Conservation (phyloP, 2,797 vertebrate genomes). For the Graptemys geographica region DNA sequence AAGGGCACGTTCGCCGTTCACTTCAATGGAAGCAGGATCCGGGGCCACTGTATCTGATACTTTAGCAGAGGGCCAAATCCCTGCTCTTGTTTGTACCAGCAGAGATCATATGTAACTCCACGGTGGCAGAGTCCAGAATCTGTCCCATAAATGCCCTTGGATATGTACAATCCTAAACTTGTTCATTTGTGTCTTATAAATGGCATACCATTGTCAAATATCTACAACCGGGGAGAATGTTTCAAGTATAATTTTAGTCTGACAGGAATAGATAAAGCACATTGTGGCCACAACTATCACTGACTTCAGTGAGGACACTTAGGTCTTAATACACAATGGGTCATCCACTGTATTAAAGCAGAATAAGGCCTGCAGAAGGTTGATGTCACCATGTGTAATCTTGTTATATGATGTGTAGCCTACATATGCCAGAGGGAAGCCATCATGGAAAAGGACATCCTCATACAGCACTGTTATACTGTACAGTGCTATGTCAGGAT, state of each 20-base stretch:
- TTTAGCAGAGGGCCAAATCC: conserved; percentile 21
- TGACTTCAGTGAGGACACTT: background rate
- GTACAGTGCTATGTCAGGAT: background rate
- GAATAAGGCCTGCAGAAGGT: background rate
- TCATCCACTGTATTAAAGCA: background rate
- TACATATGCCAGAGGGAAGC: background rate
- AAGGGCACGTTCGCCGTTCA: conserved; percentile 1
- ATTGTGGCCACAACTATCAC: background rate
- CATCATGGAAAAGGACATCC: background rate
- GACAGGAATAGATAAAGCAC: background rate
- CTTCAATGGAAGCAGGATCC: conserved; percentile 20
- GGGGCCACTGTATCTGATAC: background rate
- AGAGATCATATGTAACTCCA: background rate
- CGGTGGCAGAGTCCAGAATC: rapidly evolving
- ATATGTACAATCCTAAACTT: background rate
- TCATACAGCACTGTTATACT: background rate
- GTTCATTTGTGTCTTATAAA: background rate
- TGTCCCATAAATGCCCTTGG: background rate
- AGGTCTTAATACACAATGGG: background rate
- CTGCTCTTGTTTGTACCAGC: background rate
- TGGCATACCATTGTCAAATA: rapidly evolving
- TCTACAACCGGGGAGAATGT: background rate
- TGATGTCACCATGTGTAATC: background rate
- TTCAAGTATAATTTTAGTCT: background rate
- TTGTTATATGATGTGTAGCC: background rate